Base-by-base conservation (phyloP, 2,113 vertebrate species). In the Pelvicachromis taeniatus region DNA sequence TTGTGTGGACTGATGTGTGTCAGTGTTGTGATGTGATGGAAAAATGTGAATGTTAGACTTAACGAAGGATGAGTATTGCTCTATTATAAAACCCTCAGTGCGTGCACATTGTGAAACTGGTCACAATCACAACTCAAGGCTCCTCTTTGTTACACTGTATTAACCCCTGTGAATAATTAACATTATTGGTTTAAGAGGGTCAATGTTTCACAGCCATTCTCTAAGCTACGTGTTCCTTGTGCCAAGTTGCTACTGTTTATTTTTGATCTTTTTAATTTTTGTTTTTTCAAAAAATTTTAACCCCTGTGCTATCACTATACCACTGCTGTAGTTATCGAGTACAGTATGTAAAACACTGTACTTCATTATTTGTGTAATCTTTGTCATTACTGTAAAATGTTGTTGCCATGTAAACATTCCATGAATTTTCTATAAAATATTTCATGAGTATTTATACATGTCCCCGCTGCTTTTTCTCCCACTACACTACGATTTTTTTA, bases 391-490 rank as follows among this genome's bases (percentile, higher is more conserved):
- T 85, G 17, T 87, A 77, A 91, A 90, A 89, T 88, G 58, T 83
- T 92, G 85, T 94, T 94, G 85, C 87, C 80, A 63, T 90, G 89
- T 94, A 63, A 90, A 85, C 89, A 90, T 90, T 91, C 85, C 82
- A 29, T 91, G 4, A 81, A 82, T 95, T 96, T 95, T 95, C 85
- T 89, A 95, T 96, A 95, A 95, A 96, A 87, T 94, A 89, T 93
- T 91, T 89, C 81, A 87, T 68, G 92, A 81, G 29, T 88, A 85
- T 68, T 42, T 56, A 33, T 75, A 52, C 45, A 56, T 82, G 7
- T 75, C 35, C 68, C 13, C 45, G 7, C 4, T 29, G 77, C 9
- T 82, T 78, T 79, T 59, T 80, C 31, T 40, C 4, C 9, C 11
- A 42, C 9, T 33, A 14, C 7, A 35, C 19, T 23, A 61, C 21